Conservation (phyloP, 2,797 vertebrate genomes). For the Chanos chanos region DNA sequence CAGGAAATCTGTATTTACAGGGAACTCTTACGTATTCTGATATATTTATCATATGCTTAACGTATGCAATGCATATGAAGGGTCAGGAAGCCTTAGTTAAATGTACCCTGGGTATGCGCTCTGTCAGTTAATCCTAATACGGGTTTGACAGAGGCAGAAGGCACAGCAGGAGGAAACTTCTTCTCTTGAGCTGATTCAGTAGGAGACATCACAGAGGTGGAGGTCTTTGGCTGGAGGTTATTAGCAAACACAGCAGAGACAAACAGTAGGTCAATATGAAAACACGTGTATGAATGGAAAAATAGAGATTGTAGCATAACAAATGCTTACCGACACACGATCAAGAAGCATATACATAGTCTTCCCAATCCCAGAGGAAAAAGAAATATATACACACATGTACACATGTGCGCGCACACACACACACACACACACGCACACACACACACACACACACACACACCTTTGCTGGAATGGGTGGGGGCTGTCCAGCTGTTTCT, state of each 20-base stretch:
- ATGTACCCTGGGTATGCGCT: slow-evolving; percentile 73
- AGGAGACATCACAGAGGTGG: slow-evolving; percentile 61
- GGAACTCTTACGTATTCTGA: too few species aligned
- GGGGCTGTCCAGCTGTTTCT: slow-evolving; percentile 66
- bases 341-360: too few species aligned
- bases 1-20: too few species aligned
- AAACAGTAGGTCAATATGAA: not conserved
- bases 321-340: too few species aligned
- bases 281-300: too few species aligned
- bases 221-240: slow-evolving; percentile 64
- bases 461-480: slow-evolving; percentile 73
- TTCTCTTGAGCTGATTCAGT: slow-evolving; percentile 63
- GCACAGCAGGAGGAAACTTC: slow-evolving; percentile 60
- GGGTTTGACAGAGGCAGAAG: slow-evolving; percentile 57
- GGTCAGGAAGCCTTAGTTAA: too few species aligned
- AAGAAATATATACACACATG: too few species aligned
- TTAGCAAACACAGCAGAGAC: slow-evolving; percentile 12
- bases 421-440: not conserved
- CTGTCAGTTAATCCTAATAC: slow-evolving; percentile 60
- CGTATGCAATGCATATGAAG: not conserved
- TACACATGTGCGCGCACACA: too few species aligned
- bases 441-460: slow-evolving; percentile 2
- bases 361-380: too few species aligned
- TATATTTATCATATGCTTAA: too few species aligned
- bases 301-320: too few species aligned